phyloP scores from a whole-genome alignment of 2,113 vertebrate species.

The Rutilus rutilus region DNA sequence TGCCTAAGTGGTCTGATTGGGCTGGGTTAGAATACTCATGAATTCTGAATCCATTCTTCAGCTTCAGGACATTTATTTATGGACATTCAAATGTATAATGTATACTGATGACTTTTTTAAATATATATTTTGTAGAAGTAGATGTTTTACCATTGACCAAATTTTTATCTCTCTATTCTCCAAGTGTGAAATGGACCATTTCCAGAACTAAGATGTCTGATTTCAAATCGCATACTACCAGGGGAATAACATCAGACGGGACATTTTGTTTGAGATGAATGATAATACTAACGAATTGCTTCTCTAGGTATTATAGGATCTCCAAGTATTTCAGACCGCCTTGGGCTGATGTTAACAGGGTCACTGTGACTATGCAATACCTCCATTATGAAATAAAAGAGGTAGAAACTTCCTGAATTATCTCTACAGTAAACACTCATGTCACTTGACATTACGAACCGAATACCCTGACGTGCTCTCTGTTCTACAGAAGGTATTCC shows the following conservation, averaged over 20 bases:
- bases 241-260: neutral
- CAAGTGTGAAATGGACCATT: neutral
- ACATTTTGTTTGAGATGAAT: neutral
- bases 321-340: neutral
- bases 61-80: neutral
- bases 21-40: neutral
- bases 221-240: neutral
- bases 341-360: neutral
- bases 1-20: neutral
- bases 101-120: too few species aligned
- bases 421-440: neutral
- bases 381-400: neutral
- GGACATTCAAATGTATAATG: neutral
- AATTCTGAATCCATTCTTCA: neutral
- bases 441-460: neutral
- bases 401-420: neutral
- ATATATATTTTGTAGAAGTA: too few species aligned
- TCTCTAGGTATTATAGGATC: neutral
- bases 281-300: neutral
- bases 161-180: too few species aligned
- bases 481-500: constrained; percentile 42
- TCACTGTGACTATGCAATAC: neutral
- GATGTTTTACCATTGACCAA: too few species aligned
- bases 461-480: neutral
- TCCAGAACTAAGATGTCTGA: neutral